Evolutionary conservation across 2,113 vertebrate genomes (phyloP).

Genomic region (Psophia crepitans): DNA sequence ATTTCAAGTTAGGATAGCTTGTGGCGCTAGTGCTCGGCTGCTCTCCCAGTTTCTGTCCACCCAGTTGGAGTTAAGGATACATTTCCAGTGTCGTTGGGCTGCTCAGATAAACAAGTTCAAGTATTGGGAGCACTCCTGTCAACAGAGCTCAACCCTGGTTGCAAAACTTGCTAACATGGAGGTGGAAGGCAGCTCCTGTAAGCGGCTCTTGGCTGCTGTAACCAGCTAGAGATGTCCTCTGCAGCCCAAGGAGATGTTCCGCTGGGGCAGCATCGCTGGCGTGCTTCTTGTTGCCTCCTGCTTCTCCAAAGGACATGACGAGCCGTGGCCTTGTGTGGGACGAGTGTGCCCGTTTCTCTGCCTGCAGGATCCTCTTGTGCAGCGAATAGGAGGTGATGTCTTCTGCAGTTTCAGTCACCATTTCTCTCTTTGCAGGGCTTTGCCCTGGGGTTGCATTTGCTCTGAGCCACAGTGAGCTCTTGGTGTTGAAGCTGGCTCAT

Average conservation of each 20-base stretch:
- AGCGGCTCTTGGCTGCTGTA: not conserved
- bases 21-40: not conserved
- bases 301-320: not conserved
- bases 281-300: not conserved
- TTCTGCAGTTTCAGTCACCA: too few relatives aligned
- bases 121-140: not conserved
- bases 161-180: not conserved
- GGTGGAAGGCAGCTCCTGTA: not conserved
- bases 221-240: not conserved
- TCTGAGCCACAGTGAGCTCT: not conserved
- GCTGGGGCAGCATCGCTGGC: not conserved
- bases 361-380: not conserved
- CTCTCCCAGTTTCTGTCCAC: not conserved
- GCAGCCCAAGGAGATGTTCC: not conserved
- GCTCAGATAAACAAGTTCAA: not conserved
- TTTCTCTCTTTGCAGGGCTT: not conserved
- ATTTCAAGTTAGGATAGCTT: not conserved
- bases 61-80: not conserved
- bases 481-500: not conserved
- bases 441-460: not conserved
- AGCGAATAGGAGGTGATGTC: not conserved
- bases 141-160: not conserved
- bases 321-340: not conserved
- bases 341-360: accelerated
- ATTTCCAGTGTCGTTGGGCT: not conserved